Evolutionary conservation across 2,113 vertebrate species (phyloP).

Genomic region (Pheucticus melanocephalus): DNA sequence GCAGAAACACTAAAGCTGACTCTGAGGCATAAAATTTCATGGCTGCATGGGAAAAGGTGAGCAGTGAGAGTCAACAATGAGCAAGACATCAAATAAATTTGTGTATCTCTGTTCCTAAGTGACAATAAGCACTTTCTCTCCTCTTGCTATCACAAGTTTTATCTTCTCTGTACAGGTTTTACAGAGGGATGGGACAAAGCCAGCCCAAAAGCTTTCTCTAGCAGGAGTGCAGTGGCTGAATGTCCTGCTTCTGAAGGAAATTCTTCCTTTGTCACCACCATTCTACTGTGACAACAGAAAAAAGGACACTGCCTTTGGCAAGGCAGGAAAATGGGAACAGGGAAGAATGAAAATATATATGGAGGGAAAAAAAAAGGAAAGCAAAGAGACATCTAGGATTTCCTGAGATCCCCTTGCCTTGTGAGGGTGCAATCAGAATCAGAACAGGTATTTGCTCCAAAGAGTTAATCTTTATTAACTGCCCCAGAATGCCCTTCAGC

Average conservation of each 20-base stretch:
- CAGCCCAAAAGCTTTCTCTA: background rate
- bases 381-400: background rate
- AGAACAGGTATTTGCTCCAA: background rate
- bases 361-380: background rate
- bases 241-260: background rate
- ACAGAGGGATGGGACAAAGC: background rate
- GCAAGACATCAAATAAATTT: background rate
- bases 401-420: background rate
- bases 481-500: conserved; percentile 47
- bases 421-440: fast-evolving
- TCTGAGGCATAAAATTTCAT: background rate
- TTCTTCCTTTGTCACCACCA: background rate
- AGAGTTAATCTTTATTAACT: conserved; percentile 63
- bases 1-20: background rate
- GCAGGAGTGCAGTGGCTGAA: background rate
- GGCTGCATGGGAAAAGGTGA: background rate
- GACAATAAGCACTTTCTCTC: background rate
- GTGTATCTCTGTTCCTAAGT: background rate
- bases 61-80: background rate
- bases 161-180: background rate
- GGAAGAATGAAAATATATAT: background rate
- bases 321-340: background rate
- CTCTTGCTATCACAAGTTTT: background rate
- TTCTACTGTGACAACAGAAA: background rate
- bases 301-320: background rate